Base-by-base conservation (phyloP, 2,113 vertebrate species). In the Taxidea taxus region DNA sequence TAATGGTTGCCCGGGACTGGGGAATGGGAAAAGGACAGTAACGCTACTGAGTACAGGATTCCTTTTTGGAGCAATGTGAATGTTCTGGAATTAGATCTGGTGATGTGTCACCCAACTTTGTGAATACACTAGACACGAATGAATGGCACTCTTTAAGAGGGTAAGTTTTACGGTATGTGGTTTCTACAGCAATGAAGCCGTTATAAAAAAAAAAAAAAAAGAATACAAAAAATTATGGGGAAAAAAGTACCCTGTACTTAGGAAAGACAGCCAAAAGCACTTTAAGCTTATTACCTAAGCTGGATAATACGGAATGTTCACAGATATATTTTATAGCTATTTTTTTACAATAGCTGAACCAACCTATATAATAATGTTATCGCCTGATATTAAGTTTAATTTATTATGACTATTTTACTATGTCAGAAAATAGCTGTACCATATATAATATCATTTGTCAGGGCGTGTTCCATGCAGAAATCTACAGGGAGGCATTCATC, bases 11-110 rank as follows among this genome's bases (percentile, higher is more conserved):
- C 20, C 18, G 15, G 25, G 9, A 18, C 31, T 2, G 39, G 16
- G 21, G 11, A 11, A 3, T 6, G 14, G 37, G 15, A 31, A 44
- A 29, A 14, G 4, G 34, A 4, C 12, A 1, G 11, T 14, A 42
- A 29, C 7, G 2, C 8, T 14, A 4, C 31, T 7, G 34, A 31
- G 23, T 7, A 12, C 9, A 8, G n/a, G 4, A 34, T 10, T 72
- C 42, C 81, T 64, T n/a, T 81, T 31, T 4, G 8, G 81, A 49
- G 31, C 8, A 2, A 49, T 0, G 25, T 3, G 44, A n/a, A 42
- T 20, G 14, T 64, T 72, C 74, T n/a, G 4, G 31, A 91, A 60
- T 56, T 29, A 21, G 37, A 51, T 68, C 12, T 2, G 6, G 23
- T 27, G 39, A 21, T 1, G n/a, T 7, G 44, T 34, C 11, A 13